phyloP scores from a whole-genome alignment of 2,888 invertebrate genomes.

The Alviniconcha strummeri region DNA sequence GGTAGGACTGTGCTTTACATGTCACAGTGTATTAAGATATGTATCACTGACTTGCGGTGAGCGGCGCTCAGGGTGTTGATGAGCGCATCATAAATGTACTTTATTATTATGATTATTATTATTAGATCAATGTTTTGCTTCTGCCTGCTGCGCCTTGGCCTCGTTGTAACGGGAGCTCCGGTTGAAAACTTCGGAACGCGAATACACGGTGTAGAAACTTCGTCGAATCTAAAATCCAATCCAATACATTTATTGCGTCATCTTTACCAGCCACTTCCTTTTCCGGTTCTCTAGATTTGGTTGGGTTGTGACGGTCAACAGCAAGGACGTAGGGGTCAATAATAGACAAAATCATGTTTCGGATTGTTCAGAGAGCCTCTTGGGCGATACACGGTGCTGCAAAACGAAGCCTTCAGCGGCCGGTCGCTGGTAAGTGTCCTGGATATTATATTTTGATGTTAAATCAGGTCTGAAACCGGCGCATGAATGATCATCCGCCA shows the following conservation, averaged over 20 bases:
- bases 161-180: no score
- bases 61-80: not conserved
- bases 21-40: not conserved
- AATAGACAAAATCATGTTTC: conserved; percentile 31
- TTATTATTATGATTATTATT: no score
- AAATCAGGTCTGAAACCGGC: no score
- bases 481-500: not conserved
- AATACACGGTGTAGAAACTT: no score
- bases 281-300: not conserved
- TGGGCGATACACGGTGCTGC: conserved; percentile 25
- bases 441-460: not conserved
- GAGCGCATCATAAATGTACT: no score
- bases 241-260: not conserved
- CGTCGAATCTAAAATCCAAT: not conserved
- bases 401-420: conserved; percentile 30
- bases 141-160: no score
- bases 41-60: not conserved
- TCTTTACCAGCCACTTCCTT: not conserved
- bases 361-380: conserved; percentile 31
- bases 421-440: conserved; percentile 27
- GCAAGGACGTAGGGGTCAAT: conserved; percentile 5
- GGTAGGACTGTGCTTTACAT: not conserved
- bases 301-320: not conserved
- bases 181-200: no score
- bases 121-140: no score